phyloP scores from a whole-genome alignment of 2,113 vertebrate genomes.

The Meriones unguiculatus region DNA sequence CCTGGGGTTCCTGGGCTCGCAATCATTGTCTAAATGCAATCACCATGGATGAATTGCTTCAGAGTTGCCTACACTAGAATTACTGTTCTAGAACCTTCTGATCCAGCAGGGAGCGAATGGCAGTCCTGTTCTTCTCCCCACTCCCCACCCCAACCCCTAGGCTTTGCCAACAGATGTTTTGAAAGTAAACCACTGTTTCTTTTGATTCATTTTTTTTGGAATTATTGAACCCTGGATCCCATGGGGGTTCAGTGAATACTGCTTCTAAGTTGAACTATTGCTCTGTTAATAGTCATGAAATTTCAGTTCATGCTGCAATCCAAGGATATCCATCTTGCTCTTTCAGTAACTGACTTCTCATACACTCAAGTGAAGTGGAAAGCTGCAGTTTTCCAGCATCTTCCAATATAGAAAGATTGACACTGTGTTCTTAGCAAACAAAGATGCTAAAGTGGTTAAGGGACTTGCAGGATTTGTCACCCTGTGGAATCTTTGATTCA shows the following conservation, averaged over 20 bases:
- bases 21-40: neutral
- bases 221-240: conserved; percentile 27
- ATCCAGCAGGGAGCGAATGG: neutral
- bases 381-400: neutral
- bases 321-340: neutral
- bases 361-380: conserved; percentile 24
- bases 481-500: conserved; percentile 23
- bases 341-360: conserved; percentile 20
- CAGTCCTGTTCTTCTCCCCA: neutral
- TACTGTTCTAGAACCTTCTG: neutral
- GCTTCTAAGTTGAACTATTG: conserved; percentile 37
- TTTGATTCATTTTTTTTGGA: conserved; percentile 64
- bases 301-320: neutral
- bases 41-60: neutral
- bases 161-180: conserved; percentile 69
- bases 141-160: neutral
- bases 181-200: conserved; percentile 57
- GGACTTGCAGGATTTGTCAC: neutral
- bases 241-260: conserved; percentile 6
- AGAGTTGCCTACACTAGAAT: neutral
- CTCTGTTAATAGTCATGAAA: conserved; percentile 49
- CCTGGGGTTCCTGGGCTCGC: neutral
- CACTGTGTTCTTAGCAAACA: conserved; percentile 15
- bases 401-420: conserved; percentile 14
- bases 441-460: neutral